Percentiles rank a stretch among this genome's conserved stretches.
phyloP scores from a whole-genome alignment of 1,140 invertebrate genomes.

The Caerostris extrusa region DNA sequence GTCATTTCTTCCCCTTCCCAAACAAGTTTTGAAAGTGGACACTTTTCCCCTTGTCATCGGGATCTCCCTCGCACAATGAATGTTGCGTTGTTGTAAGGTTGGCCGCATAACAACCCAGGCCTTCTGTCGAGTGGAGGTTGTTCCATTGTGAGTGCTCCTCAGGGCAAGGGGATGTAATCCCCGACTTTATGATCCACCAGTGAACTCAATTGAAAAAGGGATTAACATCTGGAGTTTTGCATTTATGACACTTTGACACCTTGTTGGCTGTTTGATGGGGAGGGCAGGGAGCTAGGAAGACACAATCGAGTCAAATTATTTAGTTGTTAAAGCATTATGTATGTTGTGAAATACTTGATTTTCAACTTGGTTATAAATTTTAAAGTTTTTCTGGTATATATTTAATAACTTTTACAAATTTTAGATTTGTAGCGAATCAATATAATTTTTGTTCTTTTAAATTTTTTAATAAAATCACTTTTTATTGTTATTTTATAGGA shows the following conservation, averaged over 20 bases:
- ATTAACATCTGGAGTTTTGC: constrained; percentile 73
- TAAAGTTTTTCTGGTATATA: too few relatives aligned
- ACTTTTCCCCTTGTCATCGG: constrained; percentile 55
- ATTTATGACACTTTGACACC: constrained; percentile 18
- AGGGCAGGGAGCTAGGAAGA: background rate
- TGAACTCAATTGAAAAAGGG: constrained; percentile 69
- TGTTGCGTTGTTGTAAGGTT: constrained; percentile 65
- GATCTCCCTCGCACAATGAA: background rate
- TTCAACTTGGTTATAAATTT: too few relatives aligned
- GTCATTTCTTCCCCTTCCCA: background rate
- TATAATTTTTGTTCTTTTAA: too few relatives aligned
- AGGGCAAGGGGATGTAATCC: background rate
- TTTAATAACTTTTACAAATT: too few relatives aligned
- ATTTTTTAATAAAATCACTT: too few relatives aligned
- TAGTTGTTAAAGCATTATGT: too few relatives aligned
- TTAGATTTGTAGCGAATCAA: too few relatives aligned
- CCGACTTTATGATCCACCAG: constrained; percentile 48
- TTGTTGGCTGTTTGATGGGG: background rate
- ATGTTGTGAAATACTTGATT: too few relatives aligned
- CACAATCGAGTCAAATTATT: background rate
- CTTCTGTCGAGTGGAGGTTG: constrained; percentile 60
- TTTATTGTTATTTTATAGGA: too few relatives aligned
- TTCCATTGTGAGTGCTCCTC: background rate
- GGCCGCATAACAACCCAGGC: constrained; percentile 72
- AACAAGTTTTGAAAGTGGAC: constrained; percentile 44